These are phyloP conservation scores for Smutsia gigantea DNA, from an alignment of 2,797 vertebrate genomes.

Conservation along the genomic window DNA sequence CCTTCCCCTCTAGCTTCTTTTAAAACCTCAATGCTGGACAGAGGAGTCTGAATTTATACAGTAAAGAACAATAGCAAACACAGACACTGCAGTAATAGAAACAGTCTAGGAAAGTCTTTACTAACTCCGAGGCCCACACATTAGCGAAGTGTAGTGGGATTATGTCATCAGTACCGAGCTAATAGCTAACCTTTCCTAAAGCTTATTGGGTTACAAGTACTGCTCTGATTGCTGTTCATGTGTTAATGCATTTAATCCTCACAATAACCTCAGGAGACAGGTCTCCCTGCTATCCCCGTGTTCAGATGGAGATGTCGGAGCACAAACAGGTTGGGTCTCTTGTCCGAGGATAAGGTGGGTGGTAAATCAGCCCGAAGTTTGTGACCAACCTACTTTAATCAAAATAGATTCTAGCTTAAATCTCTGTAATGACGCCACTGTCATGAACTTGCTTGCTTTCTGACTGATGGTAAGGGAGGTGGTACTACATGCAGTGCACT, in stretches of 20 bases:
- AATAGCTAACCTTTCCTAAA: not conserved
- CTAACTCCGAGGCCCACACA: not conserved
- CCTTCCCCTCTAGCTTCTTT: accelerated
- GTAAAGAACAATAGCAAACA: not conserved
- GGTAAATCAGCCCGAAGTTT: not conserved
- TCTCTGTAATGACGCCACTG: not conserved
- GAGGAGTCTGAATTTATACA: not conserved
- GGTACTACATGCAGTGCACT: not conserved
- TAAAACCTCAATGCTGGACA: not conserved
- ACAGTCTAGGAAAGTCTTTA: not conserved
- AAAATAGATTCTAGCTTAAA: not conserved
- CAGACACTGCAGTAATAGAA: not conserved
- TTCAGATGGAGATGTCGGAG: not conserved
- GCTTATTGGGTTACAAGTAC: not conserved
- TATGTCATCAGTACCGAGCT: not conserved
- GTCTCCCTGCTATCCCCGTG: not conserved
- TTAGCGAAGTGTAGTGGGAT: not conserved
- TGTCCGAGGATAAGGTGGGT: not conserved
- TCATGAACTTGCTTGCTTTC: not conserved
- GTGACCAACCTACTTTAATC: not conserved
- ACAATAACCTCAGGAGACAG: not conserved
- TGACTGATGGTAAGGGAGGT: not conserved
- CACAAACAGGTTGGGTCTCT: not conserved
- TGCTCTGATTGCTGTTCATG: not conserved
- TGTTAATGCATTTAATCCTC: not conserved